Evolutionary conservation across 1,140 invertebrate species (phyloP), one percentile per base, ranked within the genome.

Genomic region (Trichoplusia ni): DNA sequence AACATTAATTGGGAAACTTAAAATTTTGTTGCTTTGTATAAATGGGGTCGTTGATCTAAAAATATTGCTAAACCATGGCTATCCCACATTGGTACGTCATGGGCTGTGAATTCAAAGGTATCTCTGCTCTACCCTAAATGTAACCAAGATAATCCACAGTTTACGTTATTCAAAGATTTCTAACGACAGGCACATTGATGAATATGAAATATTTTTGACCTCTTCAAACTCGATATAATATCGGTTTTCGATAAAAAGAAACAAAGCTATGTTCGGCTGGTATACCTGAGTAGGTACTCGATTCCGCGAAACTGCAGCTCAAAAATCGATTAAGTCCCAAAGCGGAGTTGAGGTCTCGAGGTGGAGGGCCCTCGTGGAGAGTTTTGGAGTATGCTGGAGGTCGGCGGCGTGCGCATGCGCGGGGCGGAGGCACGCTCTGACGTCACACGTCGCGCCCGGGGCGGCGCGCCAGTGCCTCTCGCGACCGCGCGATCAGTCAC

Each of bases 311-410:
- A 69, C 77, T 86, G 81, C 79, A 85, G 76, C 82, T 86, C 77
- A 82, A 88, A 85, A 86, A 89, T 89, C 86, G 85, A 89, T 89
- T 86, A 81, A 79, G 74, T 82, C 71, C 84, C 81, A 84, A 84
- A 89, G 84, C 79, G 77, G 67, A 79, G 81, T 85, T 88, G 84
- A 86, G 84, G 86, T 89, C 86, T 89, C 77, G 75, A 85, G 82
- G 76, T 86, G 81, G 82, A 87, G 84, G 73, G 80, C 77, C 63
- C 84, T 89, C 79, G 75, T 79, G 69, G 77, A 81, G 78, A 72
- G 70, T 79, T 83, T 85, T 84, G 77, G 81, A 86, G 82, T 80
- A 77, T 72, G 69, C 46, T 64, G 67, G 64, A 70, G 64, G 69
- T 61, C 37, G 58, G 42, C 11, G 18, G 61, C 27, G 54, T 63